Conservation (phyloP, 2,797 vertebrate species). For the Onychomys torridus region DNA sequence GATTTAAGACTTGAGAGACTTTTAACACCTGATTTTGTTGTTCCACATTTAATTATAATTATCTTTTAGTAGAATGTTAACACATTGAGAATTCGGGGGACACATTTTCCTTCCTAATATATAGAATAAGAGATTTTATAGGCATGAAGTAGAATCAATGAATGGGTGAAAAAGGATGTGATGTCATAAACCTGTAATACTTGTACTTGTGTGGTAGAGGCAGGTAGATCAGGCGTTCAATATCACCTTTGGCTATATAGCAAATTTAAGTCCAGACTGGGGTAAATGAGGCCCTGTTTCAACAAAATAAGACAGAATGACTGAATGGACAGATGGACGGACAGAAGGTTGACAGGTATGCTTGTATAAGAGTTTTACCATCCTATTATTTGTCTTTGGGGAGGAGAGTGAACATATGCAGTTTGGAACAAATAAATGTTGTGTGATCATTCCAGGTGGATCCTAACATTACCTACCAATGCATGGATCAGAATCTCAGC, state of each 20-base stretch:
- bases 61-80: neutral
- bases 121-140: neutral
- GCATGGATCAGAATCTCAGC: slow-evolving; percentile 82
- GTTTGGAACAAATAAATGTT: neutral
- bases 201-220: neutral
- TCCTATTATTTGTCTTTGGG: neutral
- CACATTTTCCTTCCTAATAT: neutral
- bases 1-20: neutral
- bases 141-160: neutral
- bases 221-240: neutral
- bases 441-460: slow-evolving; percentile 84
- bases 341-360: neutral
- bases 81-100: neutral
- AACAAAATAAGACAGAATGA: neutral
- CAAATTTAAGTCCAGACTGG: neutral
- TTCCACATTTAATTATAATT: neutral
- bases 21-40: neutral
- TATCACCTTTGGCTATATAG: neutral
- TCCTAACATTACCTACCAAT: slow-evolving; percentile 82
- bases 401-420: neutral
- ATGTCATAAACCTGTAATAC: neutral
- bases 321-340: neutral
- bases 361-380: neutral
- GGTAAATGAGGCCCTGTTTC: neutral
- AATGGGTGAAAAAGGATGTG: neutral